Evolutionary conservation across 2,888 invertebrate species (phyloP).

Genomic region (Ganaspis brasiliensis): DNA sequence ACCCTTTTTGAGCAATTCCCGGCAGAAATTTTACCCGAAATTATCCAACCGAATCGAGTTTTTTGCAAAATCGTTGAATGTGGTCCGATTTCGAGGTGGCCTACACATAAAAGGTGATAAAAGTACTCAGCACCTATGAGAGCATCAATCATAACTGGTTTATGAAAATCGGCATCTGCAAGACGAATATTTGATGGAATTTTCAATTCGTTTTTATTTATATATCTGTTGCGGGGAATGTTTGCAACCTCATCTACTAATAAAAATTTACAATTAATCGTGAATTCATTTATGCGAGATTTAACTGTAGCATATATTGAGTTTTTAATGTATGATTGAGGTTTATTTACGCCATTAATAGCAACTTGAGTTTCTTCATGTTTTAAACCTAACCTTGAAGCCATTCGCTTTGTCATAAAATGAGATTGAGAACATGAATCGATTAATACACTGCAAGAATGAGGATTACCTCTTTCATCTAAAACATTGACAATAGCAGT

Average conservation of each 20-base stretch:
- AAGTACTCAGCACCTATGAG: conserved; percentile 51
- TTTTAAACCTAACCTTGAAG: no score
- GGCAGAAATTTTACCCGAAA: conserved; percentile 34
- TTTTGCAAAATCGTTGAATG: conserved; percentile 52
- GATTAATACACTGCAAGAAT: no score
- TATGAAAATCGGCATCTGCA: conserved; percentile 49
- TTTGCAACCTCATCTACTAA: background rate
- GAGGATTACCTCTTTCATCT: no score
- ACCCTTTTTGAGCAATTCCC: no score
- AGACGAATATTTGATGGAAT: background rate
- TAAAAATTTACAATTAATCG: background rate
- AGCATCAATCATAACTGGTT: conserved; percentile 50
- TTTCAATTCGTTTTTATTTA: background rate
- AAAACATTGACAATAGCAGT: background rate
- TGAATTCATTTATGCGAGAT: background rate
- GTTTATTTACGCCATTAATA: no score
- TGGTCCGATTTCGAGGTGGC: conserved; percentile 46
- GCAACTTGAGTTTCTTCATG: no score
- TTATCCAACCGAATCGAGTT: conserved; percentile 54
- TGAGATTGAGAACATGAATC: no score
- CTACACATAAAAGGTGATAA: conserved; percentile 48
- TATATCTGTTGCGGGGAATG: background rate
- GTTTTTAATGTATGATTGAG: no score
- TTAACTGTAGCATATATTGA: background rate
- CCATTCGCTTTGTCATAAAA: no score